phyloP scores from a whole-genome alignment of 2,797 vertebrate genomes.

The Tokudaia tokunoshimensis region DNA sequence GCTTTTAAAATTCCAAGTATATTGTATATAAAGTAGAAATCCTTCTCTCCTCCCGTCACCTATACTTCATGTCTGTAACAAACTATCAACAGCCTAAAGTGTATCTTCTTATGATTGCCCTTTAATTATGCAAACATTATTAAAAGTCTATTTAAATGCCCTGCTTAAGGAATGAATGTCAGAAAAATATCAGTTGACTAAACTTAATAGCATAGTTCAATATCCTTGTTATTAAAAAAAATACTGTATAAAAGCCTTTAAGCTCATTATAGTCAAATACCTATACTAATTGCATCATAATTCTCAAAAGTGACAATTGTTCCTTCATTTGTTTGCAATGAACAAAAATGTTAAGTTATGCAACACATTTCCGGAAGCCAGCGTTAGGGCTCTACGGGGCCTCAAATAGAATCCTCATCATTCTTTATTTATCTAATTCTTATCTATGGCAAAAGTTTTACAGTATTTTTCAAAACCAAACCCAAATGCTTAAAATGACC shows the following conservation, averaged over 20 bases:
- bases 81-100: conserved; percentile 41
- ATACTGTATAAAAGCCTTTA: conserved; percentile 28
- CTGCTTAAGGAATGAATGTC: conserved; percentile 41
- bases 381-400: not conserved
- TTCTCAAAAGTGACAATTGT: conserved; percentile 57
- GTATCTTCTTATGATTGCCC: conserved; percentile 37
- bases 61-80: conserved; percentile 31
- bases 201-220: conserved; percentile 61
- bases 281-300: conserved; percentile 41
- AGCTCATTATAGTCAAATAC: conserved; percentile 46
- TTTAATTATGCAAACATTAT: conserved; percentile 59
- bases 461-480: not conserved
- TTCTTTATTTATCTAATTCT: conserved; percentile 15
- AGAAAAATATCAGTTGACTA: conserved; percentile 51
- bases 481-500: conserved; percentile 7
- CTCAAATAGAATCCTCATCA: conserved; percentile 55
- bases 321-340: conserved; percentile 57
- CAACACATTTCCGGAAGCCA: not conserved
- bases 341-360: conserved; percentile 5
- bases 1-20: conserved; percentile 5
- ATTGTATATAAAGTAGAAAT: not conserved
- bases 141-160: conserved; percentile 46
- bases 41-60: not conserved
- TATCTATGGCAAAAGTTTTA: conserved; percentile 14
- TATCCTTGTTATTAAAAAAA: conserved; percentile 45